These are phyloP conservation scores for Drosophila triauraria DNA, from an alignment of 1,140 invertebrate genomes.

Conservation along the genomic window DNA sequence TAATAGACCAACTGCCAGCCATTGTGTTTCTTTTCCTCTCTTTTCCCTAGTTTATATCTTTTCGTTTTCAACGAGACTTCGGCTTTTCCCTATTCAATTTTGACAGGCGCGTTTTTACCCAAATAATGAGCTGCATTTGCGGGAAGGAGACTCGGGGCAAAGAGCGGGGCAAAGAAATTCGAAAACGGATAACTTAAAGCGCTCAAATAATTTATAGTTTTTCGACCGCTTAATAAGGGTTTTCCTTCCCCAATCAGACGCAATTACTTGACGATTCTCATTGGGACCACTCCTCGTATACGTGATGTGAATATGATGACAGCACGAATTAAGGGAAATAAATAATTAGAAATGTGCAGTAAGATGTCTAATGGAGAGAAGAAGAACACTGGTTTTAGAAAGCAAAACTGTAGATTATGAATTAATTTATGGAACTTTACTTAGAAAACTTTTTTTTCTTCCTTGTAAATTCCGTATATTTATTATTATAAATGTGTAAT, in stretches of 20 bases:
- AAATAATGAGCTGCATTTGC: slow-evolving; percentile 79
- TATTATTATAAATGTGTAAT: background rate
- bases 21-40: slow-evolving; percentile 65
- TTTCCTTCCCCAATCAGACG: slow-evolving; percentile 12
- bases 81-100: slow-evolving; percentile 81
- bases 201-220: slow-evolving; percentile 31
- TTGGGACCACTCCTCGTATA: slow-evolving; percentile 55
- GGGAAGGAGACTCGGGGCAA: slow-evolving; percentile 33
- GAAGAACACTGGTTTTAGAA: background rate
- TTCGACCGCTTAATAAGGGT: slow-evolving; percentile 10
- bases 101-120: slow-evolving; percentile 76
- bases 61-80: slow-evolving; percentile 45
- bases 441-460: no score
- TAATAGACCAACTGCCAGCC: slow-evolving; percentile 70
- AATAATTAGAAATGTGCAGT: background rate
- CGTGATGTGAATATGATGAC: slow-evolving; percentile 39
- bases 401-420: background rate
- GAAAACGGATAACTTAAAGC: slow-evolving; percentile 45
- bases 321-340: background rate
- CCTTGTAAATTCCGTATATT: background rate
- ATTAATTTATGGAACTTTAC: background rate
- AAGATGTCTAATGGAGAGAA: background rate
- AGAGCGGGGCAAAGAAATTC: slow-evolving; percentile 19
- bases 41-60: slow-evolving; percentile 33
- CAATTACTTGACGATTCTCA: slow-evolving; percentile 12